Conservation (phyloP, 2,888 invertebrate genomes). For the Fragum fragum region DNA sequence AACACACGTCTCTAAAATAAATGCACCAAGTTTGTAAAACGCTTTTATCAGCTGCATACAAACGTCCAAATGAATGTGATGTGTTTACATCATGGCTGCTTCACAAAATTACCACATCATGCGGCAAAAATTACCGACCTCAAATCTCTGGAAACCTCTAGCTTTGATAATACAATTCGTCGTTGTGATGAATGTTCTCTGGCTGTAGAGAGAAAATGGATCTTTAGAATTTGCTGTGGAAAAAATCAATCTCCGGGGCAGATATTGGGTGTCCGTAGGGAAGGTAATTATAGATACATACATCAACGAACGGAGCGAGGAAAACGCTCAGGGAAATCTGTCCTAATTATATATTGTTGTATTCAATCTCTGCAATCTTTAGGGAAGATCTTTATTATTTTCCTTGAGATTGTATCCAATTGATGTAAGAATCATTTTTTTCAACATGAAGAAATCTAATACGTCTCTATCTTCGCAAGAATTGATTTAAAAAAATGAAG, state of each 20-base stretch:
- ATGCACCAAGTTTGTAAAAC: background rate
- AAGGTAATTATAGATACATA: conserved; percentile 7
- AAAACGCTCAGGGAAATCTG: conserved; percentile 6
- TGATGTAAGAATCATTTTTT: too few species aligned
- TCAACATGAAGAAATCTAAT: too few species aligned
- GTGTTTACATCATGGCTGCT: background rate
- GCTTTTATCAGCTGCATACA: background rate
- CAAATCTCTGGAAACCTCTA: background rate
- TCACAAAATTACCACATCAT: background rate
- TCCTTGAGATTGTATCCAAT: too few species aligned
- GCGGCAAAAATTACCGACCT: background rate
- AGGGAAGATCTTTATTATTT: background rate
- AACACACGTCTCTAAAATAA: background rate
- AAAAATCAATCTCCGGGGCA: conserved; percentile 24
- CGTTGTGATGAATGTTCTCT: conserved; percentile 3
- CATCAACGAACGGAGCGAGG: background rate
- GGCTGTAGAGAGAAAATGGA: conserved; percentile 16
- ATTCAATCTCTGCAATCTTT: background rate
- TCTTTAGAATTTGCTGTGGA: background rate
- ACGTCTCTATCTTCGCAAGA: too few species aligned
- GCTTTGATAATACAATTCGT: conserved; percentile 9
- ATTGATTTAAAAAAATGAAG: too few species aligned
- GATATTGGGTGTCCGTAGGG: conserved; percentile 19
- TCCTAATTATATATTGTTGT: conserved; percentile 2
- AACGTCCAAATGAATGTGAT: background rate